phyloP scores from a whole-genome alignment of 1,140 invertebrate genomes.

The Hycleus phaleratus region DNA sequence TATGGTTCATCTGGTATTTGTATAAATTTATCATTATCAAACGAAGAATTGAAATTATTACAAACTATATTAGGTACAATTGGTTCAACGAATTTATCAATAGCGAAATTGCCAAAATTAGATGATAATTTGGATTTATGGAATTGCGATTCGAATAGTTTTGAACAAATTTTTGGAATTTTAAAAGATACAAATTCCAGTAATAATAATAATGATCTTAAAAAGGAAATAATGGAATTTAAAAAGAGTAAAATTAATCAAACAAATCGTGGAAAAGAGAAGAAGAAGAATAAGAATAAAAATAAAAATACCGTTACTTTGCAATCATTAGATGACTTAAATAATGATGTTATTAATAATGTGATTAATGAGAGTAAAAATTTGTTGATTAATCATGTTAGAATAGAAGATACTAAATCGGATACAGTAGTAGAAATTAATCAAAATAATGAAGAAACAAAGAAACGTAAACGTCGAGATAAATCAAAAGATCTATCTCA shows the following conservation, averaged over 20 bases:
- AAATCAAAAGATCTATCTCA: background rate
- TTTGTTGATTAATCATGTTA: slow-evolving; percentile 6
- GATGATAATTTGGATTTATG: background rate
- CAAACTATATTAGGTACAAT: slow-evolving; percentile 46
- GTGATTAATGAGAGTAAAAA: background rate
- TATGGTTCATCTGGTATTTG: slow-evolving; percentile 73
- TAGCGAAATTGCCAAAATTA: slow-evolving; percentile 44
- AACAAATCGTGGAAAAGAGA: slow-evolving; percentile 1
- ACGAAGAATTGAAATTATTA: slow-evolving; percentile 52
- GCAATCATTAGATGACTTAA: background rate
- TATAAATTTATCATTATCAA: slow-evolving; percentile 56
- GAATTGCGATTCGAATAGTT: background rate
- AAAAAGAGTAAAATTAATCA: background rate
- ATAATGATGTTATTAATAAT: background rate
- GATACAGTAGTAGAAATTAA: background rate
- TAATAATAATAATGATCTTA: background rate
- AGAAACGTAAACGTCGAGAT: background rate
- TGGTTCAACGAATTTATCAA: slow-evolving; percentile 44
- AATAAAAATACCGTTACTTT: background rate
- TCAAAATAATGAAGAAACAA: background rate
- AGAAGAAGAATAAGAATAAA: background rate
- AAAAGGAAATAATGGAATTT: slow-evolving; percentile 5
- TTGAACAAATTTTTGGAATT: slow-evolving; percentile 8
- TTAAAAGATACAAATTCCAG: background rate
- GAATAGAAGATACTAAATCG: background rate